phyloP scores from a whole-genome alignment of 1,140 invertebrate genomes.

The Trinorchestia longiramus region DNA sequence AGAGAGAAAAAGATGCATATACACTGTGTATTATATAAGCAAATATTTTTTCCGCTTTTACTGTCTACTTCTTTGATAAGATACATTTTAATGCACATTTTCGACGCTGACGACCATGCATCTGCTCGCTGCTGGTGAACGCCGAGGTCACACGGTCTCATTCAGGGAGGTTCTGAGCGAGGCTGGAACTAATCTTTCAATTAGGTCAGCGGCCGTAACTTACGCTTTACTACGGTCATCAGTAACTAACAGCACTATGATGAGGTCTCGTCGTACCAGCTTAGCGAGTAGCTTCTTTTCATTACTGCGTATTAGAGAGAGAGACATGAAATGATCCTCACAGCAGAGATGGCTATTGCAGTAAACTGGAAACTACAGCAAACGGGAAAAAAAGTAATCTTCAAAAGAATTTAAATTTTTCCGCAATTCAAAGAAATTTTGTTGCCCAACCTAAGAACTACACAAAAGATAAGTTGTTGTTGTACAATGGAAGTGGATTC shows the following conservation, averaged over 20 bases:
- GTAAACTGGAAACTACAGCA: too few species aligned
- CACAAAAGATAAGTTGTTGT: too few species aligned
- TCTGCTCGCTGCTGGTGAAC: not conserved
- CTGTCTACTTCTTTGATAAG: too few species aligned
- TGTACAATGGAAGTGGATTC: too few species aligned
- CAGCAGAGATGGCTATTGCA: not conserved
- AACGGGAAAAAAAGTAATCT: too few species aligned
- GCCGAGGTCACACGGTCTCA: not conserved
- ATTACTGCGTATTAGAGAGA: not conserved
- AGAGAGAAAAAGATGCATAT: too few species aligned
- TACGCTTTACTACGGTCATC: slow-evolving; percentile 28
- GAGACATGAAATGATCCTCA: not conserved
- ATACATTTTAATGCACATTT: not conserved
- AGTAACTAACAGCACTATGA: slow-evolving; percentile 14
- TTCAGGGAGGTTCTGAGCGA: not conserved
- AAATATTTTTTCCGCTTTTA: too few species aligned
- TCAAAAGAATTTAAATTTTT: too few species aligned
- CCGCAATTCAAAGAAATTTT: too few species aligned
- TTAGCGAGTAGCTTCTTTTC: not conserved
- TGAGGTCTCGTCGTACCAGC: not conserved
- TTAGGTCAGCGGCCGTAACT: slow-evolving; percentile 1
- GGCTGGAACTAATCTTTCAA: slow-evolving; percentile 4
- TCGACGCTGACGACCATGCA: not conserved
- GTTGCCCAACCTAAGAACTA: too few species aligned
- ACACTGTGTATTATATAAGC: too few species aligned